Conservation (phyloP, 1,140 invertebrate genomes). For the Leptonema lineaticorne region DNA sequence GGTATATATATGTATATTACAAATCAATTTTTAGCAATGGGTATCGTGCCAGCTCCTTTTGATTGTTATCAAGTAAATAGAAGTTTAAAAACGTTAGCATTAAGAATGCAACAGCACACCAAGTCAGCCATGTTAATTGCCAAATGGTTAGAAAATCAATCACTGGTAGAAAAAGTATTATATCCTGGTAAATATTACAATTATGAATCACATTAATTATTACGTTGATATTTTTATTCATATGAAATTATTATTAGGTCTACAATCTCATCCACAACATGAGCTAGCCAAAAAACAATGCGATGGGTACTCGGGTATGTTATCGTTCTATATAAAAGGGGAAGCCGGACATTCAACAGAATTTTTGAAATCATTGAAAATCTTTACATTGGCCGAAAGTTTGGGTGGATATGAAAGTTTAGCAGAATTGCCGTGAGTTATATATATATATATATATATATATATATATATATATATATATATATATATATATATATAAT, state of each 20-base stretch:
- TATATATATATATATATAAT: too few relatives aligned
- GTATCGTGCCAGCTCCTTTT: conserved; percentile 93
- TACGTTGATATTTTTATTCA: neutral
- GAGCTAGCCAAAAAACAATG: conserved; percentile 81
- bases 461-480: conserved; percentile 18
- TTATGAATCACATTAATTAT: neutral
- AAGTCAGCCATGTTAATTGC: conserved; percentile 77
- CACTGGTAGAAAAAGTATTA: conserved; percentile 76
- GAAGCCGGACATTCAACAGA: conserved; percentile 72
- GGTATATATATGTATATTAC: neutral
- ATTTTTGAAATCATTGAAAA: conserved; percentile 77
- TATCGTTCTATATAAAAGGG: conserved; percentile 86
- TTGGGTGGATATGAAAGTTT: conserved; percentile 95
- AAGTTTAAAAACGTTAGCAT: conserved; percentile 89
- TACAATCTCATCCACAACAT: conserved; percentile 91
- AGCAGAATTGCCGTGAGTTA: conserved; percentile 80
- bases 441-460: too few relatives aligned
- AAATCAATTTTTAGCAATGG: conserved; percentile 66
- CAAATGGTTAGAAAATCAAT: conserved; percentile 76
- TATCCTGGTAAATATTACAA: conserved; percentile 69
- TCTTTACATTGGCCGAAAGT: conserved; percentile 92
- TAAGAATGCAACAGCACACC: conserved; percentile 90
- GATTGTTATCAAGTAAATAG: conserved; percentile 94
- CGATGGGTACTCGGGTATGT: conserved; percentile 89
- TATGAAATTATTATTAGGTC: conserved; percentile 55